Evolutionary conservation across 2,888 invertebrate genomes (phyloP).

Genomic region (Philaethria dido): DNA sequence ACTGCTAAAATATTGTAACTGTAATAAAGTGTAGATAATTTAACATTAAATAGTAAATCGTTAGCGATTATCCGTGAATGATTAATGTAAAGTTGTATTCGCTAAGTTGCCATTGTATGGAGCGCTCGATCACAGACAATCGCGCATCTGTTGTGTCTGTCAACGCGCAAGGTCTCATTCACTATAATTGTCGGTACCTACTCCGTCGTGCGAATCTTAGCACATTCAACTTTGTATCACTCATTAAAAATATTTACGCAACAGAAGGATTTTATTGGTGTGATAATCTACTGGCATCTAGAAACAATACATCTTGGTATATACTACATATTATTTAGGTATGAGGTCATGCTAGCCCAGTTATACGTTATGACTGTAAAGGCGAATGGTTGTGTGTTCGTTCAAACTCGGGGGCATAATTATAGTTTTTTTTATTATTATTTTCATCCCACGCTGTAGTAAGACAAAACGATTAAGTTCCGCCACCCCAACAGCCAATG

Average conservation of each 20-base stretch:
- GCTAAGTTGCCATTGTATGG: constrained; percentile 45
- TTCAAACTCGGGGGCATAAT: no score
- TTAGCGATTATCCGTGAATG: constrained; percentile 31
- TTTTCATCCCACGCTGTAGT: no score
- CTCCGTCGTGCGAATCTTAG: constrained; percentile 71
- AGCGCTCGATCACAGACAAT: constrained; percentile 62
- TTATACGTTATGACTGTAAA: no score
- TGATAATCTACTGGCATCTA: not conserved
- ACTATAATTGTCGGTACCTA: constrained; percentile 54
- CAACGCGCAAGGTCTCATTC: constrained; percentile 69
- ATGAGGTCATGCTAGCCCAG: no score
- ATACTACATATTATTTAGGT: not conserved
- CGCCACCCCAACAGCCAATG: no score
- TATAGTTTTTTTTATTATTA: no score
- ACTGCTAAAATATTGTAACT: not conserved
- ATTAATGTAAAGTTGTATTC: constrained; percentile 33
- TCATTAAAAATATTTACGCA: constrained; percentile 40
- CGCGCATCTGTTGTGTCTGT: constrained; percentile 73
- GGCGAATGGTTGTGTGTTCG: no score
- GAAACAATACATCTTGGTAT: not conserved
- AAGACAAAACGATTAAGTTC: no score
- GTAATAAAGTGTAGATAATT: constrained; percentile 2
- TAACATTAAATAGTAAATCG: constrained; percentile 23
- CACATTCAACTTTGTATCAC: constrained; percentile 53
- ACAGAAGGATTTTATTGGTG: constrained; percentile 24